Evolutionary conservation across 2,888 invertebrate genomes (phyloP), one percentile per base, ranked within the genome.

Genomic region (Amiota communis): DNA sequence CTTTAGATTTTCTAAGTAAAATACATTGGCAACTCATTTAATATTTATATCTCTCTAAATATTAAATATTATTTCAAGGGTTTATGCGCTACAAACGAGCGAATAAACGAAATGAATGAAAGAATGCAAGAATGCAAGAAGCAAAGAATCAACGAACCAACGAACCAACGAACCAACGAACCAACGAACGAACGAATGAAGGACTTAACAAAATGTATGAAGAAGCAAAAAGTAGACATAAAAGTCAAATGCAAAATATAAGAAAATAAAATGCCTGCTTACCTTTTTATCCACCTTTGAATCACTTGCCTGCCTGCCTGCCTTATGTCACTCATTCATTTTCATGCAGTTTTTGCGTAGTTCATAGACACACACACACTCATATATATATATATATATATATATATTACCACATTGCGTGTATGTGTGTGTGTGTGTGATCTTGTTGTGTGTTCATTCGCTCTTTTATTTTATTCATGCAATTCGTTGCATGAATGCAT

Each of bases 11-110:
- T 88, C 88, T 88, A 88, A 88, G 89, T 88, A 88, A 89, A 86
- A 88, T 84, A 85, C 82, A 65, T 79, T 78, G 80, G 79, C 79
- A 73, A 36, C 78, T 89, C 89, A 89, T 89, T 89, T 89, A 89
- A 89, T 89, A 89, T 89, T 89, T 89, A 89, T 89, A 85, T 86
- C 89, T 88, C 89, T 89, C 89, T 89, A 89, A 89, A 89, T 89
- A 89, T 89, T 89, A 89, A 89, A 89, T 89, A 89, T 89, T 89
- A 89, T 89, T 89, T 88, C 86, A 87, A 87, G 88, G 87, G 86
- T 87, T 80, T 78, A 61, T 67, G 46, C 3, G 51, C 20, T n/a
- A 51, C 53, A 76, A 23, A 72, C 67, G 53, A 17, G 57, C 72
- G 64, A 61, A 67, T 71, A 61, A 53, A 70, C 72, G 64, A 53